Evolutionary conservation across 1,140 invertebrate species (phyloP).

Genomic region (Luehdorfia chinensis): DNA sequence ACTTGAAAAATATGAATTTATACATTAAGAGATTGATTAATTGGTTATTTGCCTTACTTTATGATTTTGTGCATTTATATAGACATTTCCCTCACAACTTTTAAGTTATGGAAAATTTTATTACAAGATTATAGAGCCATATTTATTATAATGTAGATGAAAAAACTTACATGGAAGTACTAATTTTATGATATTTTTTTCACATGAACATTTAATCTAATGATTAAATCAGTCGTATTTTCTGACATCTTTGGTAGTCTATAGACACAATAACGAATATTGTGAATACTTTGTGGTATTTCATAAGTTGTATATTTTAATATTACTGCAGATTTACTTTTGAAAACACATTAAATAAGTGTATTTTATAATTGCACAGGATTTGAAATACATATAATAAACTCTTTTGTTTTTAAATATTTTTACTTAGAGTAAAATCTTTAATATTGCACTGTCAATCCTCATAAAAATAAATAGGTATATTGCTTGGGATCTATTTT

Average conservation of each 20-base stretch:
- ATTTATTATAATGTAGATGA: not conserved
- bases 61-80: constrained; percentile 59
- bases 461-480: constrained; percentile 47
- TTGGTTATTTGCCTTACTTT: constrained; percentile 40
- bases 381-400: constrained; percentile 47
- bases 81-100: constrained; percentile 3
- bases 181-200: constrained; percentile 31
- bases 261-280: constrained; percentile 33
- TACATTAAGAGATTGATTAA: constrained; percentile 7
- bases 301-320: constrained; percentile 30
- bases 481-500: constrained; percentile 33
- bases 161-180: constrained; percentile 49
- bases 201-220: constrained; percentile 43
- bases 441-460: constrained; percentile 70
- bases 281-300: constrained; percentile 28
- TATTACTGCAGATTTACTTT: constrained; percentile 36
- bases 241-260: constrained; percentile 63
- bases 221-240: constrained; percentile 49
- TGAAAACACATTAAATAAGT: constrained; percentile 32
- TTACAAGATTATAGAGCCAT: constrained; percentile 1
- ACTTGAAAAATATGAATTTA: constrained; percentile 13
- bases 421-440: constrained; percentile 72
- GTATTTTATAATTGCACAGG: constrained; percentile 61
- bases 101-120: constrained; percentile 12
- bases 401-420: constrained; percentile 40